Evolutionary conservation across 92 coral and sea anemone species (phyloP).

Genomic region (Siderastrea radians): DNA sequence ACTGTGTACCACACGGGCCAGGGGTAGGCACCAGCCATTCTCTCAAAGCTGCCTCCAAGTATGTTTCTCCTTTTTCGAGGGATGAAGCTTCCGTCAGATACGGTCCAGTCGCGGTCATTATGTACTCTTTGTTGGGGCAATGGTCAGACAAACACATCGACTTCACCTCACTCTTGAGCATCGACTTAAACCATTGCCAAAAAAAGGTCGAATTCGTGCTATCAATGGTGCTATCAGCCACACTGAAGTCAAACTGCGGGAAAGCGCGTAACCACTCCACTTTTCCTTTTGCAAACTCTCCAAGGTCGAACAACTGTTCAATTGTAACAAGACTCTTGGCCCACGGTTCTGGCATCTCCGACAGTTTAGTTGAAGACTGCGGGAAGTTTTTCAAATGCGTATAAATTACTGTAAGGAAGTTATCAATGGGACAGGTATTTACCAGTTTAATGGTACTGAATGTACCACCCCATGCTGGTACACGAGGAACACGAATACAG

Average conservation of each 20-base stretch:
- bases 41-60: constrained; percentile 22
- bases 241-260: constrained; percentile 18
- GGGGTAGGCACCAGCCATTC: constrained; percentile 33
- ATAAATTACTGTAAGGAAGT: constrained; percentile 26
- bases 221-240: constrained; percentile 9
- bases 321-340: constrained; percentile 7
- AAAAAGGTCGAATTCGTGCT: constrained; percentile 32
- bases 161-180: background rate
- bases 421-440: background rate
- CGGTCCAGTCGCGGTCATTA: background rate
- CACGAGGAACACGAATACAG: constrained; percentile 6
- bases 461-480: constrained; percentile 41
- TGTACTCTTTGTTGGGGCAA: constrained; percentile 22
- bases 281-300: constrained; percentile 25
- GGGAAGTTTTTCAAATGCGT: constrained; percentile 4
- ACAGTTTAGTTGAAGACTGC: background rate
- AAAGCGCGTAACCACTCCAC: constrained; percentile 24
- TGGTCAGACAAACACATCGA: constrained; percentile 46
- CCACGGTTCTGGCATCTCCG: background rate
- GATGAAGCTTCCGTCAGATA: background rate
- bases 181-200: background rate
- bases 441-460: background rate
- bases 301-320: background rate
- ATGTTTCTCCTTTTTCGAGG: background rate
- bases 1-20: constrained; percentile 14